These are phyloP conservation scores for Teleiodes luculella DNA, from an alignment of 2,888 invertebrate genomes.

Conservation along the genomic window DNA sequence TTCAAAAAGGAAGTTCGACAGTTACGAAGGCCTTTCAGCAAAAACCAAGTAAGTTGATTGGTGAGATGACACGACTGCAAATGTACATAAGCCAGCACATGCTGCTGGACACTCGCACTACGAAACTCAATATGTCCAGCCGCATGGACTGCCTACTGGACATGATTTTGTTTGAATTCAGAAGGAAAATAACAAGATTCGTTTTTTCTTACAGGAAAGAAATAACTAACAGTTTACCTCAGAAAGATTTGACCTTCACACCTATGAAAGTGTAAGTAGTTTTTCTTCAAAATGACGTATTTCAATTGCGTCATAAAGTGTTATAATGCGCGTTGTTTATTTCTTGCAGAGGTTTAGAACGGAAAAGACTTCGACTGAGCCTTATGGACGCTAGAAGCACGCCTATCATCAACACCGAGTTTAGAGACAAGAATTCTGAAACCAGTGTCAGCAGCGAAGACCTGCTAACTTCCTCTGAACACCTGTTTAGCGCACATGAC, in stretches of 20 bases:
- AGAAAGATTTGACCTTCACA: slow-evolving; percentile 79
- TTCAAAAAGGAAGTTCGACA: slow-evolving; percentile 82
- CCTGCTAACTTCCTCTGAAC: slow-evolving; percentile 62
- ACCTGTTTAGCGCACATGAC: slow-evolving; percentile 66
- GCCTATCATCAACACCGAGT: slow-evolving; percentile 58
- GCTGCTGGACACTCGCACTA: too few relatives aligned
- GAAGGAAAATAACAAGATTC: not conserved
- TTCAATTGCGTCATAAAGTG: too few relatives aligned
- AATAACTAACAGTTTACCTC: slow-evolving; percentile 79
- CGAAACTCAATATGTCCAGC: too few relatives aligned
- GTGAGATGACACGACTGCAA: too few relatives aligned
- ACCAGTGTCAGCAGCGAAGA: slow-evolving; percentile 68
- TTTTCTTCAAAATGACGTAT: not conserved
- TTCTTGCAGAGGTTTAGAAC: slow-evolving; percentile 60
- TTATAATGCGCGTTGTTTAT: too few relatives aligned
- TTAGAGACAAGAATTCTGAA: slow-evolving; percentile 60
- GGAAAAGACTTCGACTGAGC: slow-evolving; percentile 69
- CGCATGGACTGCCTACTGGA: too few relatives aligned
- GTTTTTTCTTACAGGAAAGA: slow-evolving; percentile 77
- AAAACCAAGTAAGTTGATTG: slow-evolving; percentile 81
- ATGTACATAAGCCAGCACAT: too few relatives aligned
- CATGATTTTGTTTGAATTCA: not conserved
- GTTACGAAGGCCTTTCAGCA: slow-evolving; percentile 77
- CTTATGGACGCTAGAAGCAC: slow-evolving; percentile 67
- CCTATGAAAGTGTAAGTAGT: slow-evolving; percentile 80